Base-by-base conservation (phyloP, 2,797 vertebrate genomes). In the Paramormyrops hopkinsi region DNA sequence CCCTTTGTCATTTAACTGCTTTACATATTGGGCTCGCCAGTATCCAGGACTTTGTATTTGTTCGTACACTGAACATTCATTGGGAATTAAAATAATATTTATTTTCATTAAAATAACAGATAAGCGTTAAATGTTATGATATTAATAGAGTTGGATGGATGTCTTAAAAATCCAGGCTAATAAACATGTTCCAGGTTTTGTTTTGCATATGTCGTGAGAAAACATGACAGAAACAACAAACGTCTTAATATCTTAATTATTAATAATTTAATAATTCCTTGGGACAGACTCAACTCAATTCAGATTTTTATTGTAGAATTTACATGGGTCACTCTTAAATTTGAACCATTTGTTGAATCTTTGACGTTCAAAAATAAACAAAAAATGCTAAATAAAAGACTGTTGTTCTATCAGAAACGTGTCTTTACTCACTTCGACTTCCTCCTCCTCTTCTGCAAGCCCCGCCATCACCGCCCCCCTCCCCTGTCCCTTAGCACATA, bases 401-500 rank as follows among this genome's bases (percentile, higher is more conserved):
- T 41, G 54, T 85, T 89, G 79, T 62, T 37, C n/a, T 73, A 17
- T 73, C 11, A 37, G 53, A 48, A 86, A 48, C 29, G 50, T 33
- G 65, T 22, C 69, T 6, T 41, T n/a, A 88, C 91, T 88, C 92
- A 59, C 73, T 37, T 59, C 76, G 44, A 41, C 90, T 9, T 91
- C 88, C 90, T 86, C 76, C 79, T 90, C 89, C 85, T 89, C 59
- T 69, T 22, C 50, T 44, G n/a, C 51, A 2, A 9, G 50, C 88
- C 83, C 88, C 92, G 89, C 91, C 90, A 44, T 88, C 91, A 79
- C 92, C 91, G 92, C 91, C 93, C 89, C 92, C 93, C 93, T 90
- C 93, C 94, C 93, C 92, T 93, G 91, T 90, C 93, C 95, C 93
- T 94, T 92, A 94, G 93, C 95, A 95, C 96, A 95, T 93, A 94